Base-by-base conservation (phyloP, 2,888 invertebrate species). In the Drosophila macrothrix region DNA sequence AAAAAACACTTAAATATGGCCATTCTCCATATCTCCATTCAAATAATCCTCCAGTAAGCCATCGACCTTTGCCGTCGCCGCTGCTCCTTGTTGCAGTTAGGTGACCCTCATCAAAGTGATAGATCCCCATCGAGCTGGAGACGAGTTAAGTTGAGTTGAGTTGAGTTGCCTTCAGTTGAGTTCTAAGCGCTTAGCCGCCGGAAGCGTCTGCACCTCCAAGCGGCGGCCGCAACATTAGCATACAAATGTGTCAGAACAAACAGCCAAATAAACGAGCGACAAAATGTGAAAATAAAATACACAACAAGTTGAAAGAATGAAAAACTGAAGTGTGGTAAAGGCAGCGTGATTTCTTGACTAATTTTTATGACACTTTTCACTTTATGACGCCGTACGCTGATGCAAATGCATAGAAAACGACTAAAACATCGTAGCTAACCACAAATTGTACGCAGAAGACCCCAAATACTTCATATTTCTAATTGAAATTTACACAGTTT, bases 331-430 rank as follows among this genome's bases (percentile, higher is more conserved):
- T 61, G 33, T 37, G 64, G 59, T 28, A 54, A 54, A 54, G 84
- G 59, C 80, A 77, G 84, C 89, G 87, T 83, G 85, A 85, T 85
- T 90, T 85, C 85, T 85, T 86, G 90, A 86, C 85, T 86, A 86
- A 86, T 86, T 86, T 86, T 90, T 90, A 89, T 89, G 85, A 86
- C 90, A 86, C 90, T 90, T 90, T 90, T 89, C 87, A 90, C 73
- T 85, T 85, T 83, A 89, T 85, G 87, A 74, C 67, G 39, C 50
- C 50, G 64, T 41, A 68, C 68, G 41, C 41, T 71, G 50, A 25
- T 22, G 22, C 50, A 31, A 35, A 28, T 67, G 35, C 52, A 16
- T 29, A 16, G 6, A 4, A 22, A 53, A 4, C 14, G n/a, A 7
- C 1, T 16, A n/a, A 29, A 56, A 39, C 19, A 29, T 52, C n/a